Percentiles rank a stretch among this genome's conserved stretches.
Conservation (phyloP, 2,888 invertebrate genomes). For the Cistogaster globosa region DNA sequence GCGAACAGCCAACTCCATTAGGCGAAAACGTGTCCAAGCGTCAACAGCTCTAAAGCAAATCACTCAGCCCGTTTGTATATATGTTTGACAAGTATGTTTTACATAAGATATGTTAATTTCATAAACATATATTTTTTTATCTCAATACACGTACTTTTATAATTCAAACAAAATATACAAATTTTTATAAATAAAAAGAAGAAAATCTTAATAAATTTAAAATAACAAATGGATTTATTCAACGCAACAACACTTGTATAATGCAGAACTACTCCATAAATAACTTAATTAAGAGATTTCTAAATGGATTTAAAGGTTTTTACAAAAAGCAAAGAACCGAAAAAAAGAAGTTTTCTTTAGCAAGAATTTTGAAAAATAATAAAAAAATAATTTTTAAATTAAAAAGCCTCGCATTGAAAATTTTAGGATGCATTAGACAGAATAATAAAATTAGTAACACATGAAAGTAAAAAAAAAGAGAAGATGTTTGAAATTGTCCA, state of each 20-base stretch:
- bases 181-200: background rate
- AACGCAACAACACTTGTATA: background rate
- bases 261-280: background rate
- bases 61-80: constrained; percentile 4
- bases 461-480: too few species aligned
- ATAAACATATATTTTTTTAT: background rate
- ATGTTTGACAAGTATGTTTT: constrained; percentile 6
- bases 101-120: constrained; percentile 42
- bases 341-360: too few species aligned
- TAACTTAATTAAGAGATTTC: constrained; percentile 14
- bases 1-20: constrained; percentile 80
- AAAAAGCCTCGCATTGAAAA: too few species aligned
- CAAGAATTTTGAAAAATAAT: too few species aligned
- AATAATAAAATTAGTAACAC: too few species aligned
- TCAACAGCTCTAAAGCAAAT: constrained; percentile 43
- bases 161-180: background rate
- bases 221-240: constrained; percentile 23
- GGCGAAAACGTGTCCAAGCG: constrained; percentile 80
- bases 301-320: background rate
- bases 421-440: too few species aligned
- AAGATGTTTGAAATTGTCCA: too few species aligned
- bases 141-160: constrained; percentile 12
- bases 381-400: too few species aligned
- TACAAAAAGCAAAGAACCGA: background rate
- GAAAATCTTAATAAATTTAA: constrained; percentile 17